These are phyloP conservation scores for Dilophus febrilis DNA, from an alignment of 2,888 invertebrate species.

Conservation along the genomic window DNA sequence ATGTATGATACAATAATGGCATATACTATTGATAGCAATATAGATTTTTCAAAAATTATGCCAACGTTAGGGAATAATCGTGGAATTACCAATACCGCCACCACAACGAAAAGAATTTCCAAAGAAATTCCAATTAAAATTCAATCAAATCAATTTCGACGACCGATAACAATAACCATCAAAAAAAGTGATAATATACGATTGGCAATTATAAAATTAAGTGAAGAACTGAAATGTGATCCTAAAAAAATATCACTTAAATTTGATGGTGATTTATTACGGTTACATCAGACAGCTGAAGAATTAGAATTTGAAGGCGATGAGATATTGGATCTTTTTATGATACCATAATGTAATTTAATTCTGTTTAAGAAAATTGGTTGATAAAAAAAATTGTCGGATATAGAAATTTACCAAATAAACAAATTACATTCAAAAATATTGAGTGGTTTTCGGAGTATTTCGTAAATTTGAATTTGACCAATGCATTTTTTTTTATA, in stretches of 20 bases:
- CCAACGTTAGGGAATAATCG: too few relatives aligned
- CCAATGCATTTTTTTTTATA: too few relatives aligned
- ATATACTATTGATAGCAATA: constrained; percentile 10
- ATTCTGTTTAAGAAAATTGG: too few relatives aligned
- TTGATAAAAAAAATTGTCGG: too few relatives aligned
- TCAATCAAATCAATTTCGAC: constrained; percentile 20
- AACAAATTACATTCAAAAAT: too few relatives aligned
- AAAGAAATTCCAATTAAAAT: constrained; percentile 21
- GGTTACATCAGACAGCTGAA: constrained; percentile 18
- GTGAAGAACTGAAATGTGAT: constrained; percentile 19
- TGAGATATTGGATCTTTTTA: constrained; percentile 19
- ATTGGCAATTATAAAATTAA: constrained; percentile 21
- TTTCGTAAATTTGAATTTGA: too few relatives aligned
- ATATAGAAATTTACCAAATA: too few relatives aligned
- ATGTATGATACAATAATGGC: constrained; percentile 17
- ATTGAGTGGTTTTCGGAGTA: too few relatives aligned
- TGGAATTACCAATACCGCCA: neutral
- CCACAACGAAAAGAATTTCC: neutral
- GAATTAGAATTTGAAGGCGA: constrained; percentile 24
- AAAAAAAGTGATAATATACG: constrained; percentile 19
- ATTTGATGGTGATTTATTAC: constrained; percentile 23
- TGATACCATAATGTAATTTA: too few relatives aligned
- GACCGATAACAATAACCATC: constrained; percentile 17
- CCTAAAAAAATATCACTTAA: constrained; percentile 10
- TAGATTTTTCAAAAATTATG: too few relatives aligned